Conservation (phyloP, 2,797 vertebrate species). For the Danio choprae region DNA sequence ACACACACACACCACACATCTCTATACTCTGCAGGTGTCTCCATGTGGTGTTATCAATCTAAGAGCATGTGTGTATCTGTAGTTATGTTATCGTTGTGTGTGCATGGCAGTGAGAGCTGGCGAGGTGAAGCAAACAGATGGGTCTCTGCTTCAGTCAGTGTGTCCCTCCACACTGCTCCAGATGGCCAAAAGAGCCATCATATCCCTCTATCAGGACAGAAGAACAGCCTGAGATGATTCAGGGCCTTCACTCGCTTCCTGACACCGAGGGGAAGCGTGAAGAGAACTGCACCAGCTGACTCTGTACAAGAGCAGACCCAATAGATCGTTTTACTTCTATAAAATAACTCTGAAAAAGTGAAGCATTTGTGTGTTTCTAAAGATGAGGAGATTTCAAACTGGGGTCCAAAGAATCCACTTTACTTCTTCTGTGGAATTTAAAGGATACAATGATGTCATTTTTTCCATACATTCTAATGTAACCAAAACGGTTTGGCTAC, state of each 20-base stretch:
- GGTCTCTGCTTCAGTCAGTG: conserved; percentile 32
- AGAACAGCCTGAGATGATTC: background rate
- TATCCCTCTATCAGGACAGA: background rate
- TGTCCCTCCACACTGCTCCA: conserved; percentile 40
- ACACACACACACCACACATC: too few species aligned
- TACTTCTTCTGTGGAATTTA: too few species aligned
- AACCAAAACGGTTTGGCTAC: background rate
- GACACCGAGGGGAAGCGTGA: background rate
- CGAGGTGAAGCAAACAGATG: conserved; percentile 40
- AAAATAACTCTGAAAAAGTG: background rate
- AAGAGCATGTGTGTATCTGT: conserved; percentile 4
- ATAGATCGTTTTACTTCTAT: background rate
- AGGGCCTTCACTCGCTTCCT: conserved; percentile 18
- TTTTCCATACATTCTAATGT: background rate
- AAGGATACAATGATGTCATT: too few species aligned
- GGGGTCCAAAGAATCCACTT: background rate
- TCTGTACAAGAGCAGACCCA: background rate
- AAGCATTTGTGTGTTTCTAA: background rate
- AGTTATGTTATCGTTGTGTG: background rate
- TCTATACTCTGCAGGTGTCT: background rate
- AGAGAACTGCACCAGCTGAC: background rate
- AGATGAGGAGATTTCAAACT: background rate
- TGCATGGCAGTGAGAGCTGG: conserved; percentile 11
- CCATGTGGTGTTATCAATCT: background rate
- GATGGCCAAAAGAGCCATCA: conserved; percentile 42